Base-by-base conservation (phyloP, 2,113 vertebrate genomes). In the Probosciger aterrimus region DNA sequence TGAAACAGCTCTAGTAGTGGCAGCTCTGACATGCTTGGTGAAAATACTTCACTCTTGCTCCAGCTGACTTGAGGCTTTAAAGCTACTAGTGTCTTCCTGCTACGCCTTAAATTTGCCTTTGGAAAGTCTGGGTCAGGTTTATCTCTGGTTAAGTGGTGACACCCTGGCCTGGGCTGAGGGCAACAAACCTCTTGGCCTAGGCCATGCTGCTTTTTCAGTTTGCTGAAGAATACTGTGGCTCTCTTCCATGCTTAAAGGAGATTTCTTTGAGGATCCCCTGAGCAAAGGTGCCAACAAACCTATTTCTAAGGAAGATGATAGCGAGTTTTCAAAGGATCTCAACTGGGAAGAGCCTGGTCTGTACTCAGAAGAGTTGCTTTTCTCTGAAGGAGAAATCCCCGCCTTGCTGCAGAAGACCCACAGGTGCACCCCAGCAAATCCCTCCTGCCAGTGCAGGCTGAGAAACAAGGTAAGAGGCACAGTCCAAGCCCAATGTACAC, bases 401-500 rank as follows among this genome's bases (percentile, higher is more conserved):
- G 4, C 7, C 14, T 83, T 4, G 2, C n/a, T 2, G 5, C 5
- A 14, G 50, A 49, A 27, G 31, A 33, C 16, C 3, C 28, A 37
- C 10, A 18, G 53, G 43, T 19, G 39, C 17, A 73, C 6, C 15
- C 11, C 52, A 64, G 47, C n/a, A 88, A 37, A 11, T 2, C 3
- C 7, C 1, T 5, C 2, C 7, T 0, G 15, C 0, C 3, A 49
- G 14, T 79, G 28, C 59, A 10, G 10, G 23, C 35, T 71, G 62
- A 59, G 31, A 86, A 75, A 63, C 7, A 11, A 6, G 2, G 27
- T 60, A 33, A 65, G 46, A 67, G n/a, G 10, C 6, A 39, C 11
- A n/a, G 31, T 20, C 35, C 41, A 35, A 78, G 19, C 5, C 16
- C 5, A 18, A 0, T 0, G 1, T 25, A 37, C 9, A 18, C 33